phyloP scores from a whole-genome alignment of 2,113 vertebrate genomes.

The Pheucticus melanocephalus region DNA sequence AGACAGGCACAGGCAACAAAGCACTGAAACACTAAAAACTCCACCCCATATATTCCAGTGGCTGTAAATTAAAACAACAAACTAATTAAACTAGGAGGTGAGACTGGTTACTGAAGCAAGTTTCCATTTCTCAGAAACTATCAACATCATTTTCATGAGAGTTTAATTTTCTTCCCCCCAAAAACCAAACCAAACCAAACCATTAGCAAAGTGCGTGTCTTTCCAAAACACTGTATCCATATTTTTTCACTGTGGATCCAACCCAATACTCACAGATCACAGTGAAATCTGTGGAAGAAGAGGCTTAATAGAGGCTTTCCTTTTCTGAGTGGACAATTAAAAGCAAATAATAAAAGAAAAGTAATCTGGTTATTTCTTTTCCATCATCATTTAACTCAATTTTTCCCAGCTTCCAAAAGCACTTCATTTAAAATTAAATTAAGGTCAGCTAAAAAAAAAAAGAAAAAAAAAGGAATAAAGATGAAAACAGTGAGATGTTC shows the following conservation, averaged over 20 bases:
- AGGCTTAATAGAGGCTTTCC: not conserved
- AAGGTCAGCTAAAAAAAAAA: not conserved
- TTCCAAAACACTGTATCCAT: not conserved
- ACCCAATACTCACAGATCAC: not conserved
- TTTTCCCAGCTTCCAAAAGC: not conserved
- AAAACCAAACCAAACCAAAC: not conserved
- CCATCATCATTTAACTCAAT: not conserved
- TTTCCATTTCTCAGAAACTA: not conserved
- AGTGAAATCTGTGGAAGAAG: not conserved
- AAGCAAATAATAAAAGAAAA: not conserved
- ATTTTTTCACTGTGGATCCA: not conserved
- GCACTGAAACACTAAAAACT: not conserved
- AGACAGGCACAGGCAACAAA: not conserved
- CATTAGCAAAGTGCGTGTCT: not conserved
- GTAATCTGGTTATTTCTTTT: not conserved
- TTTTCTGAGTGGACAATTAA: not conserved
- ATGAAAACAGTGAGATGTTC: not conserved
- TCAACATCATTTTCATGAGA: not conserved
- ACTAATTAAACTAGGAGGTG: not conserved
- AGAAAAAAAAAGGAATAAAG: not conserved
- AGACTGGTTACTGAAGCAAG: not conserved
- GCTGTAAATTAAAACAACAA: not conserved
- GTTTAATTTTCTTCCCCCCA: fast-evolving
- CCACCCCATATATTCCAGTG: not conserved
- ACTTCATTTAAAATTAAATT: not conserved